A percentile compares a stretch with the other conserved stretches of the same genome.
phyloP scores from a whole-genome alignment of 2,113 vertebrate species.

The Nannobrachium achirus region DNA sequence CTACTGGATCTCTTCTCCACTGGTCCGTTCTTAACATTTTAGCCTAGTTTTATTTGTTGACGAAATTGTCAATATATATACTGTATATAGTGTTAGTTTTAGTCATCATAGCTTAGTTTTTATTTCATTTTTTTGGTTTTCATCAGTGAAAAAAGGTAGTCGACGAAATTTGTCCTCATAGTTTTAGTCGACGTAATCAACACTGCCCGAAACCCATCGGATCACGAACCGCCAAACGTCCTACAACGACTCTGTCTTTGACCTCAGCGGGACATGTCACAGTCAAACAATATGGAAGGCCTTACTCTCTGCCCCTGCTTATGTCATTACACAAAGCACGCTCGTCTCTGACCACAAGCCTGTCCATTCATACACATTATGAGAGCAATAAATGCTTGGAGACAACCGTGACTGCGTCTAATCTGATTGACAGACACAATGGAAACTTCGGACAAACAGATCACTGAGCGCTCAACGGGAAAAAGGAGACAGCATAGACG shows the following conservation, averaged over 20 bases:
- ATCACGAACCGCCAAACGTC: background rate
- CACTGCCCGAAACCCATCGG: too few species aligned
- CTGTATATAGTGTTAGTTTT: too few species aligned
- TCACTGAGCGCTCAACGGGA: slow-evolving; percentile 50
- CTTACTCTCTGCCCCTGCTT: slow-evolving; percentile 42
- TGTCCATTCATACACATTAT: slow-evolving; percentile 71
- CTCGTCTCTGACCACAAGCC: slow-evolving; percentile 50
- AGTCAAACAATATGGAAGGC: slow-evolving; percentile 47
- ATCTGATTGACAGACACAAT: slow-evolving; percentile 78
- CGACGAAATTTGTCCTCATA: too few species aligned
- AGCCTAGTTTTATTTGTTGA: too few species aligned
- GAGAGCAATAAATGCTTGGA: slow-evolving; percentile 60
- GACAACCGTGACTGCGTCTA: slow-evolving; percentile 68
- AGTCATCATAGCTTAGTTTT: too few species aligned
- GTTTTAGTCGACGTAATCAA: too few species aligned
- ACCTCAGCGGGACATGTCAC: slow-evolving; percentile 52
- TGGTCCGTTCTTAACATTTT: too few species aligned
- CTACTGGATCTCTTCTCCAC: too few species aligned
- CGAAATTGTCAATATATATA: too few species aligned
- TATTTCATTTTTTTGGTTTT: too few species aligned
- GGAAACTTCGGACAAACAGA: slow-evolving; percentile 56
- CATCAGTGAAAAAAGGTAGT: too few species aligned
- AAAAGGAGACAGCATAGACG: slow-evolving; percentile 43
- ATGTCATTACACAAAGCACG: slow-evolving; percentile 50
- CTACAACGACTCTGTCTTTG: slow-evolving; percentile 43